Base-by-base conservation (phyloP, 2,888 invertebrate genomes). In the Diarsia brunnea region DNA sequence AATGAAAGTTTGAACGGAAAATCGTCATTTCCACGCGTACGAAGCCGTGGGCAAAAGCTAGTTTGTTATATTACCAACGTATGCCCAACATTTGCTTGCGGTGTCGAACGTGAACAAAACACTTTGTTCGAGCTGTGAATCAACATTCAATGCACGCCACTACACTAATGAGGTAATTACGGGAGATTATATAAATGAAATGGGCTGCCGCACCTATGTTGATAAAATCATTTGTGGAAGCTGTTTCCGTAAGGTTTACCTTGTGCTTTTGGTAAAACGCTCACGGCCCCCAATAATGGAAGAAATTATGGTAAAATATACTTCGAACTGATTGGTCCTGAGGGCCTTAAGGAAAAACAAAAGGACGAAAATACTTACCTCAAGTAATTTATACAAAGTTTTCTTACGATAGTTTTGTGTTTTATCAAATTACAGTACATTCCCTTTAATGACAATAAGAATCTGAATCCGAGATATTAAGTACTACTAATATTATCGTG, bases 151-250 rank as follows among this genome's bases (percentile, higher is more conserved):
- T 69, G 69, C 66, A 69, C 69, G 69, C 61, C 24, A 79, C 82
- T 69, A 77, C 49, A 55, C 77, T 79, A 79, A 79, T 79, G 82
- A 82, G 79, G 69, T 77, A 82, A 79, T 79, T 82, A 79, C 69
- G 65, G 66, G 31, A 77, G 82, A 82, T 79, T 79, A 77, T 82
- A 79, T 82, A 69, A 79, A 82, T 82, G 53, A 79, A 79, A 79
- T 55, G 82, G 64, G 64, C 66, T 75, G 31, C 47, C 65, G 60
- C 43, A 81, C 61, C 49, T 31, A 63, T 64, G 58, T 75, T 81
- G 49, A 75, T 81, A 63, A 75, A 67, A 67, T 64, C 55, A 68
- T 81, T 78, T 78, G 63, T 24, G 49, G 19, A 45, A 51, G 12
- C 63, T 67, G 75, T 58, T 72, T 73, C 45, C 64, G 31, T 64